Percentiles rank a stretch among this genome's conserved stretches.
These are phyloP conservation scores for Antheraea yamamai DNA, from an alignment of 2,888 invertebrate species.

Conservation along the genomic window DNA sequence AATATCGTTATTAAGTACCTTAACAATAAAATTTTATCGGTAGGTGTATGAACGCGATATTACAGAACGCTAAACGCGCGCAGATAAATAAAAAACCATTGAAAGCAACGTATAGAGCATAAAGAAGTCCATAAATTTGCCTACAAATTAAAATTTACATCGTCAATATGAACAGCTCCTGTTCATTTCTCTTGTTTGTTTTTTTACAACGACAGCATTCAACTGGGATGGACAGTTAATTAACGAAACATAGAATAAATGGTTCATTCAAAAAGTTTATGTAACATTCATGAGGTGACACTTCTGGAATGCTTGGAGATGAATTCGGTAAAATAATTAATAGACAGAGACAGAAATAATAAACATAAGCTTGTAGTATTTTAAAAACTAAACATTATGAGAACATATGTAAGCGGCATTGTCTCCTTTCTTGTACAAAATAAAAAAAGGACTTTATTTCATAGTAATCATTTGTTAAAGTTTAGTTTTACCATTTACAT, in stretches of 20 bases:
- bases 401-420: not conserved
- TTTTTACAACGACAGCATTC: constrained; percentile 53
- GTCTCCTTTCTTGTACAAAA: not conserved
- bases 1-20: not conserved
- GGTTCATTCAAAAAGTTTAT: constrained; percentile 49
- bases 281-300: constrained; percentile 46
- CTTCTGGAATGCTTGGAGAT: not conserved
- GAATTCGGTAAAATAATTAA: not conserved
- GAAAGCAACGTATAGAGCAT: constrained; percentile 76
- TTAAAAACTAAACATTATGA: not conserved
- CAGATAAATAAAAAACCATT: constrained; percentile 43
- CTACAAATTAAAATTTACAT: constrained; percentile 81
- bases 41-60: constrained; percentile 16
- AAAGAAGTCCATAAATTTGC: constrained; percentile 79
- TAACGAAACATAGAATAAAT: constrained; percentile 73
- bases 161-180: constrained; percentile 77
- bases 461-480: not conserved
- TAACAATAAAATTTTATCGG: not conserved
- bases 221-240: constrained; percentile 75
- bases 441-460: not conserved
- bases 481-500: not conserved
- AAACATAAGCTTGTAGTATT: not conserved
- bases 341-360: not conserved
- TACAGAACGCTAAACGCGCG: constrained; percentile 61
- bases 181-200: constrained; percentile 70